Base-by-base conservation (phyloP, 2,113 vertebrate genomes). In the Cheilinus undulatus region DNA sequence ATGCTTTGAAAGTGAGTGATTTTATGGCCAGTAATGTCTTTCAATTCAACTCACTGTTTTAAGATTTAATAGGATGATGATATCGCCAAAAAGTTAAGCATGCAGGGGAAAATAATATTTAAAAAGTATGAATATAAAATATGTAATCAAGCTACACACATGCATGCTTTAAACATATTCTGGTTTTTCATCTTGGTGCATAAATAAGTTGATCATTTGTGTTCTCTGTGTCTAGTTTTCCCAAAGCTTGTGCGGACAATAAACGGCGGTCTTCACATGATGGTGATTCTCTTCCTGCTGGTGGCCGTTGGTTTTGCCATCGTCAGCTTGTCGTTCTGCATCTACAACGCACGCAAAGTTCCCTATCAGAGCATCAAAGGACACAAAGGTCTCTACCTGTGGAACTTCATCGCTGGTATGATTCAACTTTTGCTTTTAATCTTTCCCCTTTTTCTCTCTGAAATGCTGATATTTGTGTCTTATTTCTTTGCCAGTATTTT, bases 311-410 rank as follows among this genome's bases (percentile, higher is more conserved):
- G 87, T 23, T 95, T 99, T 60, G 94, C 96, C 7, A 76, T 97
- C 87, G 93, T 98, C 92, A 98, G 96, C 90, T 93, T 95, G 73
- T 97, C 96, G 63, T 97, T 97, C 85, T 97, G 95, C 77, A 92
- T 99, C 71, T 96, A 98, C 84, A 99, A 99, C 2, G 88, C 95
- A 75, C 91, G 95, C 38, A 96, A 95, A 87, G 95, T 97, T 60
- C 98, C 98, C 7, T 98, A 97, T 82, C 95, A 95, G 57, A 96
- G 97, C 67, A 95, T 99, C 88, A 97, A 96, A 15, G 98, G 98
- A 50, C 96, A 96, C 38, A 93, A 95, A 40, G 98, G 98, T 74
- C 91, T 97, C 40, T 97, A 96, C 76, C 89, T 99, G n/a, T 99
- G 98, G 97, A 99, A 98, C 73, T 61, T 95, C 50, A 93, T 97